Conservation (phyloP, 2,113 vertebrate genomes). For the Hypanus sabinus region DNA sequence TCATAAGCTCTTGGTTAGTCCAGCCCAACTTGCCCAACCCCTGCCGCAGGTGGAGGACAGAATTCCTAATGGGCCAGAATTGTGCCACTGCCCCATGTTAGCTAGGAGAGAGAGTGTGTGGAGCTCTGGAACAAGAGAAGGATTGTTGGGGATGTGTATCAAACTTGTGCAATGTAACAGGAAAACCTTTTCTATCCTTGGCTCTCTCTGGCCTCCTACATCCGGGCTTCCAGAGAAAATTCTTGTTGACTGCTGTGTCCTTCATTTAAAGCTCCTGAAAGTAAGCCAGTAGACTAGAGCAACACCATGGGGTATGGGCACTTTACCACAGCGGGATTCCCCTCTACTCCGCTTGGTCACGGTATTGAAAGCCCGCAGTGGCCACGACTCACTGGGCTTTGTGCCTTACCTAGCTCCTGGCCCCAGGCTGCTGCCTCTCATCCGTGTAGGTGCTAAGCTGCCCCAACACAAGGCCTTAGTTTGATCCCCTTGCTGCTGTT, state of each 20-base stretch:
- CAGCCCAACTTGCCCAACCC: background rate
- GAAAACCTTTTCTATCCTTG: background rate
- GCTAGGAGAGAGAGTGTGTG: background rate
- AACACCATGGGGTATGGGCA: background rate
- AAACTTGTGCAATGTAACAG: too few species aligned
- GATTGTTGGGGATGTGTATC: too few species aligned
- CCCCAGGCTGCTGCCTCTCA: background rate
- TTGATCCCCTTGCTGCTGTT: background rate
- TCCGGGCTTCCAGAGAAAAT: background rate
- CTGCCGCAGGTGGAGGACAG: background rate
- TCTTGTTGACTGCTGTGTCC: background rate
- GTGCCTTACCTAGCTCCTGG: slow-evolving; percentile 6
- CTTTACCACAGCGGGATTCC: background rate
- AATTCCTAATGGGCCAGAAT: background rate
- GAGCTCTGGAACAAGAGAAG: background rate
- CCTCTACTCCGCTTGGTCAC: background rate
- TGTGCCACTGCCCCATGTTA: background rate
- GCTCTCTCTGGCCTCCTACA: background rate
- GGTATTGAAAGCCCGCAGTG: background rate
- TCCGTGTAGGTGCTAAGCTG: background rate
- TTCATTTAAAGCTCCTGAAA: background rate
- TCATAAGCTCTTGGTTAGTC: background rate
- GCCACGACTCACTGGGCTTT: background rate
- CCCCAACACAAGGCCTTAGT: background rate
- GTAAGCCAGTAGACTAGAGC: background rate